Evolutionary conservation across 2,797 vertebrate genomes (phyloP), one percentile per base, ranked within the genome.

Genomic region (Pyrocephalus nanus): DNA sequence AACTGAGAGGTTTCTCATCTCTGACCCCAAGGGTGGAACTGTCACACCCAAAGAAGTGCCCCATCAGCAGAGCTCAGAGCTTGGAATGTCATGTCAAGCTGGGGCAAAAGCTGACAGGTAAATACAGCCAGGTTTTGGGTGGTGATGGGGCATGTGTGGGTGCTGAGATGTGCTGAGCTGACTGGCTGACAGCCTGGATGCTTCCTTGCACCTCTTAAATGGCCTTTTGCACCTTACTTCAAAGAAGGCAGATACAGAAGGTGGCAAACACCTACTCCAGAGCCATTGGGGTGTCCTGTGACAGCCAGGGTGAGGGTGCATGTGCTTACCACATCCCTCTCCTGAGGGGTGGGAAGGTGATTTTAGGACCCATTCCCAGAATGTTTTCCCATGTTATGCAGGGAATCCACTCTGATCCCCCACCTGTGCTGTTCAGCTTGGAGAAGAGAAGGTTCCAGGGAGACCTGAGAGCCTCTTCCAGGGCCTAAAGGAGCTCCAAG

Each of bases 301-400:
- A 14, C 43, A 72, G 79, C 58, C 36, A 18, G n/a, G 2, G 36
- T 38, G 38, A 51, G 51, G 4, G 16, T 9, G 15, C 3, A 0
- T 11, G 27, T 32, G 45, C 45, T 85, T 2, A 1, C 15, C 34
- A 6, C 38, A 8, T 47, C 18, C 38, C 34, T 75, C 54, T 92
- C 42, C 27, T 6, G 12, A 5, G 32, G 48, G 7, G 21, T 8
- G 17, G 53, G 26, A 57, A 32, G 0, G 4, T 69, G 34, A 13
- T 32, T 91, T 78, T 48, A 34, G 45, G 47, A 65, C 38, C 61
- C n/a, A 19, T 29, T 34, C 57, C 22, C 4, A 27, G 60, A 70
- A 18, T 3, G 0, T 45, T 75, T 51, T 50, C 36, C 69, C 14
- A 1, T 19, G 14, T 72, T 21, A 40, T 0, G 0, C 27, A 29